phyloP scores from a whole-genome alignment of 2,797 vertebrate species.

The Oreochromis grahami region DNA sequence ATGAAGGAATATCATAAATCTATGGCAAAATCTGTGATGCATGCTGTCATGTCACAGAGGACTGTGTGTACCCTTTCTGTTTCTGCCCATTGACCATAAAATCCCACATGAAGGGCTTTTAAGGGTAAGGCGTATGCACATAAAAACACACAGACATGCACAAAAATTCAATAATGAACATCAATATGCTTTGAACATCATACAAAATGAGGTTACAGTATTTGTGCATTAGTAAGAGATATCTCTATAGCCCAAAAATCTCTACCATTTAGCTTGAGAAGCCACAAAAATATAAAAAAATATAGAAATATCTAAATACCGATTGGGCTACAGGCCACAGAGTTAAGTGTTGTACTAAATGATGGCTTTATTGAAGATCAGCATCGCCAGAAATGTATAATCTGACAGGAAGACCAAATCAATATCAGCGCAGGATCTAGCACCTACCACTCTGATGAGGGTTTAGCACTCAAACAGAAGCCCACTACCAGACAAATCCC shows the following conservation, averaged over 20 bases:
- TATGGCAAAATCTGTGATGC: conserved; percentile 13
- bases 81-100: conserved; percentile 45
- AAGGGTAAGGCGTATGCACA: conserved; percentile 9
- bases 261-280: background rate
- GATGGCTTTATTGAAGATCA: conserved; percentile 44
- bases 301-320: conserved; percentile 24
- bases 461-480: conserved; percentile 36
- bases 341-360: conserved; percentile 40
- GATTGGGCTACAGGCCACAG: conserved; percentile 18
- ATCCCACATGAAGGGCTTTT: conserved; percentile 23
- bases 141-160: background rate
- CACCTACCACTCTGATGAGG: conserved; percentile 27
- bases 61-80: conserved; percentile 5
- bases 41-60: conserved; percentile 11
- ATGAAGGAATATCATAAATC: background rate
- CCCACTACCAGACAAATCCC: conserved; percentile 35
- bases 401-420: conserved; percentile 54
- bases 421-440: conserved; percentile 48
- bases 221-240: background rate
- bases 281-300: background rate
- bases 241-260: background rate
- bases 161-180: background rate
- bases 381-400: conserved; percentile 50
- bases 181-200: background rate
- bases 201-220: background rate